Conservation (phyloP, 2,113 vertebrate genomes). For the Sakesphorus luctuosus region DNA sequence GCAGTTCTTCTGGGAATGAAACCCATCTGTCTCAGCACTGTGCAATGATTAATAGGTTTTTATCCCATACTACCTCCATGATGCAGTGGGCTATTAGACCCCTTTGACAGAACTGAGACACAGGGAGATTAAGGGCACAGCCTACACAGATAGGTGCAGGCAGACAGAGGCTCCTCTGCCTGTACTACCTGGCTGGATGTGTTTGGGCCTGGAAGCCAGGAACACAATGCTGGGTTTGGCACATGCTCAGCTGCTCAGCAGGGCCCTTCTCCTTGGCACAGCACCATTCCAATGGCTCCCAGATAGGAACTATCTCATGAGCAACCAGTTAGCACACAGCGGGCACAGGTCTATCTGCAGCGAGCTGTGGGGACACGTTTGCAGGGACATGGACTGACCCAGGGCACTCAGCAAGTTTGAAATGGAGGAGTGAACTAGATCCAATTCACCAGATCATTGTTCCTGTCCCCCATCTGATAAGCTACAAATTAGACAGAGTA, state of each 20-base stretch:
- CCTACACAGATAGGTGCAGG: background rate
- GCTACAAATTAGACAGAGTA: background rate
- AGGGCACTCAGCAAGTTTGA: background rate
- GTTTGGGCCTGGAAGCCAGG: background rate
- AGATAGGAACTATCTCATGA: fast-evolving
- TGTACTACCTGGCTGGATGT: background rate
- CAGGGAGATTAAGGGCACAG: slow-evolving; percentile 3
- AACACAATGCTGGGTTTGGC: background rate
- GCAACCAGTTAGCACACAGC: fast-evolving
- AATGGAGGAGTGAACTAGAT: background rate
- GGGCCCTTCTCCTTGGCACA: background rate
- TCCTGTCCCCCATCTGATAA: background rate
- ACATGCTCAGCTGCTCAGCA: background rate
- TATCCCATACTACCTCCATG: background rate
- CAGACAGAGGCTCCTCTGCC: background rate
- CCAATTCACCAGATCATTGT: background rate
- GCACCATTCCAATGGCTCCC: background rate
- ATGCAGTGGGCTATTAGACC: slow-evolving; percentile 57
- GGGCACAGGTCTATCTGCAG: background rate
- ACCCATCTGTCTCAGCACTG: slow-evolving; percentile 17
- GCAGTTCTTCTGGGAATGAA: background rate
- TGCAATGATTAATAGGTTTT: slow-evolving; percentile 43
- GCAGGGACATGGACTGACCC: background rate
- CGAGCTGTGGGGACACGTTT: fast-evolving
- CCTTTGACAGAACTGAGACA: slow-evolving; percentile 30